Base-by-base conservation (phyloP, 2,888 invertebrate genomes). In the Corbicula japonica region DNA sequence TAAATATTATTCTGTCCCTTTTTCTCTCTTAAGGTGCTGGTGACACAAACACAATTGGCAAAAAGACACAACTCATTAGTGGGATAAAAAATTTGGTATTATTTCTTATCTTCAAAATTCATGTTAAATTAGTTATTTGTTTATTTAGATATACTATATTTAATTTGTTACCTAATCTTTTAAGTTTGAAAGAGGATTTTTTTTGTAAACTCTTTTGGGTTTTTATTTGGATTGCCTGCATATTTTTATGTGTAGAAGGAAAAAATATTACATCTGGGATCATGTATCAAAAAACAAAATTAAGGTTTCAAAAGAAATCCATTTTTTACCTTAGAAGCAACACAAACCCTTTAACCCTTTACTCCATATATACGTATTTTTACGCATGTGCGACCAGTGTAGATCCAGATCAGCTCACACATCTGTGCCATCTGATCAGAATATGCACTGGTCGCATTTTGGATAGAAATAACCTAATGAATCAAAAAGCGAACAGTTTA, bases 51-150 rank as follows among this genome's bases (percentile, higher is more conserved):
- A 71, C 46, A 26, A 5, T 61, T 44, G 66, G 70, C 1, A 79
- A 60, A 65, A 70, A 66, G 35, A 65, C 44, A 15, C 58, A 74
- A 60, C 26, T 78, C 23, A 63, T 56, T 18, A 69, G 56, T 61
- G 73, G 58, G 34, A n/a, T 78, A 26, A 73, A 69, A 34, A 73
- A 56, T 21, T 38, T 78, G 68, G 76, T 76, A 76, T 46, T 46
- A 46, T 46, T 46, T 46, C 6, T 46, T 46, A 21, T 46, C 18
- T 4, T 38, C 38, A 38, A 8, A 38, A 15, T 10, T 10, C 38
- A 38, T 10, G 38, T 10, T 15, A 38, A 15, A 12, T 41, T 41
- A 41, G 8, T 41, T 12, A 12, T 41, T 12, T 8, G 8, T 21
- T 3, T 3, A 21, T 21, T 3, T 5, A 46, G 21, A n/a, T 46